Conservation (phyloP, 2,113 vertebrate genomes). For the Struthidea cinerea region DNA sequence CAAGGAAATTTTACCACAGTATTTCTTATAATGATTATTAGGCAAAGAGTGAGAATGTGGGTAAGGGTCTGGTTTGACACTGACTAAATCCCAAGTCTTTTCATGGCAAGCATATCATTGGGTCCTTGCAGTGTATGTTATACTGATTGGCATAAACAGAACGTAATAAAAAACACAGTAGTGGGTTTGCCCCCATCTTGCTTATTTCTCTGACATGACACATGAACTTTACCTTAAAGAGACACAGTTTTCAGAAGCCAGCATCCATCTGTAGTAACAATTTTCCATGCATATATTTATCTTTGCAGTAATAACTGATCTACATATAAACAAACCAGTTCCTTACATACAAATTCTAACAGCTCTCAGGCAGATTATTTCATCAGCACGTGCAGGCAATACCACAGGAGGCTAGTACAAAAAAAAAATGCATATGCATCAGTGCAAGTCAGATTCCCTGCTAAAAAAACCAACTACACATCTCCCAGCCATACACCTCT, state of each 20-base stretch:
- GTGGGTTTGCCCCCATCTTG: not conserved
- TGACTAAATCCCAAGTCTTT: not conserved
- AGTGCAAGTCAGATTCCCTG: not conserved
- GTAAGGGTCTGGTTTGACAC: not conserved
- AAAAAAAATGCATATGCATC: not conserved
- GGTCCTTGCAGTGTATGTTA: not conserved
- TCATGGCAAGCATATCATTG: not conserved
- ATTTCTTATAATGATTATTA: not conserved
- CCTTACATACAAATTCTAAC: slow-evolving; percentile 8
- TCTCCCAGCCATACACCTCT: not conserved
- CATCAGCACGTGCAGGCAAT: not conserved
- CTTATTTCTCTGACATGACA: not conserved
- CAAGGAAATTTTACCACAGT: not conserved
- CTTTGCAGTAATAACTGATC: not conserved
- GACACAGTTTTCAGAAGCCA: not conserved
- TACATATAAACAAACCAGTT: slow-evolving; percentile 20
- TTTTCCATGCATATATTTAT: not conserved
- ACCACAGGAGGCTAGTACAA: not conserved
- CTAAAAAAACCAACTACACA: not conserved
- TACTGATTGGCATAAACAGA: not conserved
- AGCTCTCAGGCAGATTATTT: slow-evolving; percentile 18
- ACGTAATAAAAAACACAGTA: not conserved
- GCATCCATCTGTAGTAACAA: not conserved
- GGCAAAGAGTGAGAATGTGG: not conserved
- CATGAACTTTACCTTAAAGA: not conserved